phyloP scores from a whole-genome alignment of 2,888 invertebrate genomes.

The Apodemia zela region DNA sequence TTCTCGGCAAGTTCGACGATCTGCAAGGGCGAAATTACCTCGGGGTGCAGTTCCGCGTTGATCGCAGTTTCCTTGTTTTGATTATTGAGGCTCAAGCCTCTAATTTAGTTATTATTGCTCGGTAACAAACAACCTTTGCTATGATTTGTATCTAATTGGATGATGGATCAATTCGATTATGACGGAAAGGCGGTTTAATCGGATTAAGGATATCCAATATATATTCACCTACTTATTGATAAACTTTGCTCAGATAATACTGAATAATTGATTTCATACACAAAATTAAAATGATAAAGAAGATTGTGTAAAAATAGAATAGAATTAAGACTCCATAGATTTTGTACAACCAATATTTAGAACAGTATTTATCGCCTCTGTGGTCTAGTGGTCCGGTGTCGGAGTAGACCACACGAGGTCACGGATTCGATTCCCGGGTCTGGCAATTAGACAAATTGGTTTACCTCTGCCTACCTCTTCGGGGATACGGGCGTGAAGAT shows the following conservation, averaged over 20 bases:
- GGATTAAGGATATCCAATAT: conserved; percentile 6
- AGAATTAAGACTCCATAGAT: too few species aligned
- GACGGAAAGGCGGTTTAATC: background rate
- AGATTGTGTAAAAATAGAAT: too few species aligned
- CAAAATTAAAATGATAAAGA: background rate
- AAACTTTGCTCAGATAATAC: background rate
- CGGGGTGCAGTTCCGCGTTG: conserved; percentile 47
- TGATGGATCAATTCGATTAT: background rate
- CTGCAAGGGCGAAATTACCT: conserved; percentile 48
- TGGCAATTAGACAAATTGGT: too few species aligned
- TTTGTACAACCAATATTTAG: too few species aligned
- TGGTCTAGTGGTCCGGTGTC: too few species aligned
- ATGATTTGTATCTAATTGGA: conserved; percentile 1
- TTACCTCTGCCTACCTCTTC: too few species aligned
- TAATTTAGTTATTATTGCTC: conserved; percentile 3
- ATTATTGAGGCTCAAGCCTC: background rate
- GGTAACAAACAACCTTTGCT: background rate
- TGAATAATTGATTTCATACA: background rate
- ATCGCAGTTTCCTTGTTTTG: conserved; percentile 27
- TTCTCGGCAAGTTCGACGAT: conserved; percentile 69
- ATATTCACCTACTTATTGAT: background rate
- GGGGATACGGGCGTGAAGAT: too few species aligned
- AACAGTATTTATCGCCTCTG: too few species aligned
- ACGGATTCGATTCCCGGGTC: too few species aligned
- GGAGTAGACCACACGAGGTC: too few species aligned